A percentile compares a stretch with the other conserved stretches of the same genome.
Conservation (phyloP, 1,140 invertebrate species). For the Procambarus clarkii region DNA sequence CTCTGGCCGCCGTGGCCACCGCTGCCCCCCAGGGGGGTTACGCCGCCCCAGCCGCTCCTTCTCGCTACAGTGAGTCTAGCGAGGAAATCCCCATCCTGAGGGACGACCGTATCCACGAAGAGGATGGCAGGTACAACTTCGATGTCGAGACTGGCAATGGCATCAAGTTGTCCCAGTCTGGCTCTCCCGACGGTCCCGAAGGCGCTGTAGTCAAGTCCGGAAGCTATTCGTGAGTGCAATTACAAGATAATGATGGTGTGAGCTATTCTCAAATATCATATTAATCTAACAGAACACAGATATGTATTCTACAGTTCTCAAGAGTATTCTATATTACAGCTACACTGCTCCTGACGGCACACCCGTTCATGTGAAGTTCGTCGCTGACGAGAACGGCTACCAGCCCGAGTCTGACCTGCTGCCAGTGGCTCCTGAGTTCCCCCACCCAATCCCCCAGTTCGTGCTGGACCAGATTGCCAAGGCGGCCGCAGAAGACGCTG, state of each 20-base stretch:
- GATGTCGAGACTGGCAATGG: neutral
- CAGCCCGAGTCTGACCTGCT: constrained; percentile 39
- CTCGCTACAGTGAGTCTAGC: neutral
- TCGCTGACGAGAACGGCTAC: constrained; percentile 39
- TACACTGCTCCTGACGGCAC: constrained; percentile 13
- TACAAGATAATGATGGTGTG: neutral
- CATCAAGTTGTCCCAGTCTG: neutral
- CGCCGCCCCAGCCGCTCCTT: neutral
- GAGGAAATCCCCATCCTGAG: neutral
- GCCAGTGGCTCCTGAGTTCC: constrained; percentile 46
- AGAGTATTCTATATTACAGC: neutral
- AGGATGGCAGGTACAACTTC: neutral
- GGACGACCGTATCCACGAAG: neutral
- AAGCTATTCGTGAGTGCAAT: neutral
- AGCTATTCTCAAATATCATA: too few relatives aligned
- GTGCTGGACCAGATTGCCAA: constrained; percentile 66
- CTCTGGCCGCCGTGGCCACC: neutral
- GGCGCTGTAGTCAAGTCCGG: neutral
- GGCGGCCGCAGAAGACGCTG: constrained; percentile 40
- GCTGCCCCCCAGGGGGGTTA: neutral
- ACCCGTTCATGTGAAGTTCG: constrained; percentile 16
- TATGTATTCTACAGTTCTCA: too few relatives aligned
- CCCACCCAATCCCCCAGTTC: constrained; percentile 63
- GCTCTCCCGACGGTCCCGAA: neutral
- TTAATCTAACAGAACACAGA: too few relatives aligned